Percentiles rank a stretch among this genome's conserved stretches.
These are phyloP conservation scores for Microctenopoma lineatum DNA, from an alignment of 2,797 vertebrate species.

Conservation along the genomic window DNA sequence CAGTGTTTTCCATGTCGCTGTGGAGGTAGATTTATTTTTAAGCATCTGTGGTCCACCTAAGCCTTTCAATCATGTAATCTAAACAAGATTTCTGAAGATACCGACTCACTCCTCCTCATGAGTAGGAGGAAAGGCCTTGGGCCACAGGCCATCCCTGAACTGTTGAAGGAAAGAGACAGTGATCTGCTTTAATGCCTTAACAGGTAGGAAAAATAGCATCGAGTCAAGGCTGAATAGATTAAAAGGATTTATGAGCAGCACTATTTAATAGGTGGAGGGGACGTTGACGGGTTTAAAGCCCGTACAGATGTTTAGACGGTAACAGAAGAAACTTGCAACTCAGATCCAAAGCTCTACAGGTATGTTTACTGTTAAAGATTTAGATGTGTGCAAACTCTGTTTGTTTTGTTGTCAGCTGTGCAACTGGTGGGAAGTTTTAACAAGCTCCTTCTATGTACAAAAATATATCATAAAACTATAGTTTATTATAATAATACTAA, in stretches of 20 bases:
- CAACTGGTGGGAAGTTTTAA: not conserved
- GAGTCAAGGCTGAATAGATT: constrained; percentile 75
- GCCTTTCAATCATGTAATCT: constrained; percentile 42
- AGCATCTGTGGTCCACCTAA: constrained; percentile 37
- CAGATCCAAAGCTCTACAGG: constrained; percentile 52
- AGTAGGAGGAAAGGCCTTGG: constrained; percentile 73
- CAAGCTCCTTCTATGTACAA: not conserved
- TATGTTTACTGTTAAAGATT: constrained; percentile 15
- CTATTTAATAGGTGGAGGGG: constrained; percentile 64
- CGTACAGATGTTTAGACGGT: constrained; percentile 39
- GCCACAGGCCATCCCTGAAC: constrained; percentile 32
- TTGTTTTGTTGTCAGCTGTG: not conserved
- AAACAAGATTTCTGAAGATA: constrained; percentile 53
- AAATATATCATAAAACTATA: not conserved
- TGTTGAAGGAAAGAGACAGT: constrained; percentile 46
- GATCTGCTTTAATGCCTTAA: constrained; percentile 47
- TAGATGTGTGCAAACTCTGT: not conserved
- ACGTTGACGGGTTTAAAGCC: constrained; percentile 5
- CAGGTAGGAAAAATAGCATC: constrained; percentile 49
- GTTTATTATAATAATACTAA: not conserved
- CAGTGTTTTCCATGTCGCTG: constrained; percentile 52
- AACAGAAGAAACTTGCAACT: constrained; percentile 25
- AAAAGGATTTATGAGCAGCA: constrained; percentile 35
- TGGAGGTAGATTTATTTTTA: constrained; percentile 42
- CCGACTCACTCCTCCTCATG: constrained; percentile 22